Conservation (phyloP, 2,113 vertebrate species). For the Callionymus lyra region DNA sequence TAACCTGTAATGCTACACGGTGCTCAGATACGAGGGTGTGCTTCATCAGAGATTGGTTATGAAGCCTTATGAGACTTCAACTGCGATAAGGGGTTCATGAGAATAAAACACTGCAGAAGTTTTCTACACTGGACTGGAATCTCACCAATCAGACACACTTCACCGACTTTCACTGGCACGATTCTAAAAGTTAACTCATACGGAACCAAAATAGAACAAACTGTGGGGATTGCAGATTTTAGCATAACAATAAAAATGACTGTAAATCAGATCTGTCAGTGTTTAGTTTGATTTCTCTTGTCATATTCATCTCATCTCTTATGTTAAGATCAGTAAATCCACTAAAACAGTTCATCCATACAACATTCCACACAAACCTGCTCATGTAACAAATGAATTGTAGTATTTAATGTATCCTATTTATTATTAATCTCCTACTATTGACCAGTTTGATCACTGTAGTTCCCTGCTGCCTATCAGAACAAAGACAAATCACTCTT, state of each 20-base stretch:
- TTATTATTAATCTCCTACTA: no score
- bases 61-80: background rate
- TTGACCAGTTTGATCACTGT: no score
- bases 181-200: slow-evolving; percentile 6
- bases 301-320: no score
- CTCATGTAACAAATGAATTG: no score
- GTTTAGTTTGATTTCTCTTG: no score
- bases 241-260: slow-evolving; percentile 14
- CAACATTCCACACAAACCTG: no score
- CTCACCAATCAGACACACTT: slow-evolving; percentile 12
- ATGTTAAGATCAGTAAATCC: no score
- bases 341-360: no score
- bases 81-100: slow-evolving; percentile 1
- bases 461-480: no score
- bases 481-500: no score
- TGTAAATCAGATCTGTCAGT: background rate
- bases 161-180: slow-evolving; percentile 17
- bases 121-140: slow-evolving; percentile 7
- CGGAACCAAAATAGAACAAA: slow-evolving; percentile 11
- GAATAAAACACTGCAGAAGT: background rate
- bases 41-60: no score
- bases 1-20: background rate
- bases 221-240: slow-evolving; percentile 10
- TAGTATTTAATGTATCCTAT: no score
- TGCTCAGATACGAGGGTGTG: background rate